These are phyloP conservation scores for Trinorchestia longiramus DNA, from an alignment of 1,140 invertebrate species.

Conservation along the genomic window DNA sequence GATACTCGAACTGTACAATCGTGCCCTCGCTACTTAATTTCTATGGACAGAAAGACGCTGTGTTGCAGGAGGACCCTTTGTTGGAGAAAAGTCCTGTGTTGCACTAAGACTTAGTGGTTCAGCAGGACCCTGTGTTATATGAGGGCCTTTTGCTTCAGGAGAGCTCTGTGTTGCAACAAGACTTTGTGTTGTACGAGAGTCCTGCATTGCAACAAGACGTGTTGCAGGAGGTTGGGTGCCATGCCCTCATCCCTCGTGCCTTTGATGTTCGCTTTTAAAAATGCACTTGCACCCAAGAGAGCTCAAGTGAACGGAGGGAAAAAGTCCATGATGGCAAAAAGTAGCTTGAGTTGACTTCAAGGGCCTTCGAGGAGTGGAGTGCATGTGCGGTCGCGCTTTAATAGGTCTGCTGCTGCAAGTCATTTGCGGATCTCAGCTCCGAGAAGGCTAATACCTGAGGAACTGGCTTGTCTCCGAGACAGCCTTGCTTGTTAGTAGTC, in stretches of 20 bases:
- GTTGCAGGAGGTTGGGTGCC: not conserved
- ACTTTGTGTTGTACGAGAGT: no score
- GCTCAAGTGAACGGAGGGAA: conserved; percentile 33
- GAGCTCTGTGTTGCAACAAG: no score
- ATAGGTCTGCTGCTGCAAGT: conserved; percentile 7
- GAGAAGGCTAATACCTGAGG: not conserved
- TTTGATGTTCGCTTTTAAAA: conserved; percentile 49
- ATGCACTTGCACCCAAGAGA: conserved; percentile 46
- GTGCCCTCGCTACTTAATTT: not conserved
- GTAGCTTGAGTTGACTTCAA: conserved; percentile 52
- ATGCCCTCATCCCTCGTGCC: not conserved
- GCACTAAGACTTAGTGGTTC: no score
- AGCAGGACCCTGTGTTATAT: no score
- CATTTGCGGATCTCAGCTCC: conserved; percentile 4
- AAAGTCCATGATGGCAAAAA: conserved; percentile 44
- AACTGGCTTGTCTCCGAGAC: not conserved
- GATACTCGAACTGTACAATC: not conserved
- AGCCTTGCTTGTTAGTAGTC: not conserved
- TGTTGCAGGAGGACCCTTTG: no score
- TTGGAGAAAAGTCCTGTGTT: no score
- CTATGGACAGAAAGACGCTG: not conserved
- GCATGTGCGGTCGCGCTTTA: conserved; percentile 44
- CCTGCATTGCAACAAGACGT: no score
- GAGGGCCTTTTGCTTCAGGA: no score
- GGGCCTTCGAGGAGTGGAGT: conserved; percentile 43